Conservation (phyloP, 2,888 invertebrate genomes). For the Perizoma flavofasciatum region DNA sequence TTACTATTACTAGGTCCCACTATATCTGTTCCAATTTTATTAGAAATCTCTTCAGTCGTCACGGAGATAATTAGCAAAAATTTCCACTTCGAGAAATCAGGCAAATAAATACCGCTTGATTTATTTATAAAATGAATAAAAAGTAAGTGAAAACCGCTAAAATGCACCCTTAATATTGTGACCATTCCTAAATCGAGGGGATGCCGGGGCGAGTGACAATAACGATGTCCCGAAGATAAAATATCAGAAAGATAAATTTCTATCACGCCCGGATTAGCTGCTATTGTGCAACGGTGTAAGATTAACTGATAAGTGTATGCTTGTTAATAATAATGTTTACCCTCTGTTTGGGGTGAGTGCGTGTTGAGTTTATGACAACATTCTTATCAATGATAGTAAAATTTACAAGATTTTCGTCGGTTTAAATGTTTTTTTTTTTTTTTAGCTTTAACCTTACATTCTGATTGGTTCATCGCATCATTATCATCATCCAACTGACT, state of each 20-base stretch:
- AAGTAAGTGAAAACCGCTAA: conserved; percentile 37
- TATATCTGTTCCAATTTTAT: too few relatives aligned
- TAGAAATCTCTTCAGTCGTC: too few relatives aligned
- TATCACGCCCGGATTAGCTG: conserved; percentile 79
- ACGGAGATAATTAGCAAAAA: too few relatives aligned
- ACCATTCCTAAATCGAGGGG: conserved; percentile 55
- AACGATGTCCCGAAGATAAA: conserved; percentile 73
- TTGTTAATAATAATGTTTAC: conserved; percentile 80
- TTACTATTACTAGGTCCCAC: too few relatives aligned
- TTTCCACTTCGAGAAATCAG: too few relatives aligned
- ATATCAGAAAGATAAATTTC: conserved; percentile 74
- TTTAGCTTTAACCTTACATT: too few relatives aligned
- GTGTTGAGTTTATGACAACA: conserved; percentile 25
- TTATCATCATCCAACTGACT: too few relatives aligned
- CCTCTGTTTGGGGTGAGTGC: conserved; percentile 51
- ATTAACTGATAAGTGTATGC: conserved; percentile 82
- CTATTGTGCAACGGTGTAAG: conserved; percentile 77
- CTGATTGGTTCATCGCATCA: too few relatives aligned
- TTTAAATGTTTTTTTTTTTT: too few relatives aligned
- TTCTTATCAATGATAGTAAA: conserved; percentile 14
- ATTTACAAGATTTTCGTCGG: too few relatives aligned
- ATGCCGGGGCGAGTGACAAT: conserved; percentile 62
- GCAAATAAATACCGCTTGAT: background rate
- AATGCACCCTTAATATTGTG: conserved; percentile 53
- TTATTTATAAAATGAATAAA: conserved; percentile 12